Base-by-base conservation (phyloP, 2,797 vertebrate species). In the Diplodus puntazzo region DNA sequence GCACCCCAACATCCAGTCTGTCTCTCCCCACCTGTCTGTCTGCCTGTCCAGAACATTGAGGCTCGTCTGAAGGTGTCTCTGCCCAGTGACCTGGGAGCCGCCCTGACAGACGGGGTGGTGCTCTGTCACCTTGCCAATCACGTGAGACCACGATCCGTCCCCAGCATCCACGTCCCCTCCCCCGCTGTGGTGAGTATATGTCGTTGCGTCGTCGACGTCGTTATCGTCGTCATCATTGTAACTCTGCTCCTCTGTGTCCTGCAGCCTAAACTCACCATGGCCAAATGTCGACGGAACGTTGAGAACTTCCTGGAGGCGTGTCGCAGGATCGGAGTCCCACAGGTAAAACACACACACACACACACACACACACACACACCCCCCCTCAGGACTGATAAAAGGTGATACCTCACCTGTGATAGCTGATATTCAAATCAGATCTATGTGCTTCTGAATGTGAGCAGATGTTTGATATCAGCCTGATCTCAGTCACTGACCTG, bases 281-380 rank as follows among this genome's bases (percentile, higher is more conserved):
- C 98, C 68, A 99, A 99, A 86, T 99, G 98, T 94, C 96, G 98
- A 71, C 94, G 98, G 68, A 99, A 99, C 0, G 98, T 99, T 73
- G 98, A 99, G 93, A 99, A 99, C 92, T 99, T 99, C 92, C 89
- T 99, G 86, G 98, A 99, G 93, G 98, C 98, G 64, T 99, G 98
- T 94, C 97, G 96, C 80, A 96, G 96, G 93, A 99, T 99, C 25
- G 98, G 98, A 30, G 98, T 99, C 69, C 97, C 98, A 90, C 98
- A 98, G 98, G 98, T 99, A 96, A 73, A 17, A 17, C 3, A 4
- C 45, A 49, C 45, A 49, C 12, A 46, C 54, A 69, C 23, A 10
- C 42, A 48, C 48, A 48, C 10, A 53, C 18, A 34, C 30, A 34
- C 30, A 34, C 30, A n/a, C n/a, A n/a, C n/a, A n/a, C n/a, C n/a